Percentiles rank a stretch among this genome's conserved stretches.
phyloP scores from a whole-genome alignment of 1,140 invertebrate genomes.

The Saccostrea glomerata region DNA sequence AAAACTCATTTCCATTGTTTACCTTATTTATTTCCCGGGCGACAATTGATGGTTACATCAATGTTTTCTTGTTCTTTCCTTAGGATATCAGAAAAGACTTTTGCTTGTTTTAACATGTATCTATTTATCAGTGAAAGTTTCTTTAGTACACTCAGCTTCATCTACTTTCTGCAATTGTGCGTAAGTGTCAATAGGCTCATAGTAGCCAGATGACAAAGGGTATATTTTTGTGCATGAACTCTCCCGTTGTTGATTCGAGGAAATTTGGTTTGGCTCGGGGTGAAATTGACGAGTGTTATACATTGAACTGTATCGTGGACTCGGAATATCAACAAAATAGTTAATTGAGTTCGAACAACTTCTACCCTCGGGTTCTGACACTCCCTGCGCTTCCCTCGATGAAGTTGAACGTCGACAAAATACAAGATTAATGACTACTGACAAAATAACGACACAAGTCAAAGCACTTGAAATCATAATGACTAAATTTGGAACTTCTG shows the following conservation, averaged over 20 bases:
- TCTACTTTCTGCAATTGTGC: not conserved
- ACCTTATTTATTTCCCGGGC: no score
- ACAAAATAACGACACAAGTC: not conserved
- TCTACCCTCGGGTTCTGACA: not conserved
- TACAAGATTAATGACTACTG: not conserved
- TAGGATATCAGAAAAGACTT: no score
- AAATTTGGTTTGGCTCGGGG: not conserved
- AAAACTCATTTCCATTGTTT: no score
- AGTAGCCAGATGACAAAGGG: not conserved
- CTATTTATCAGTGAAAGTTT: no score
- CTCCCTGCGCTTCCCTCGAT: not conserved
- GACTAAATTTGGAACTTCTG: not conserved
- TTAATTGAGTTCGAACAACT: not conserved
- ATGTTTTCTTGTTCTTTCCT: no score
- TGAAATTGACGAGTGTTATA: not conserved
- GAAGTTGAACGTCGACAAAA: not conserved
- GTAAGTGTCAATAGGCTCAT: not conserved
- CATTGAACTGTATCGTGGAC: not conserved
- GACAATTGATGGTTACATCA: no score
- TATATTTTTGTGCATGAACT: not conserved
- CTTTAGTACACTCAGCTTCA: not conserved
- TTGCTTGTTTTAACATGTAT: no score
- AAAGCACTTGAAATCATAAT: not conserved
- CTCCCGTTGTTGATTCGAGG: not conserved
- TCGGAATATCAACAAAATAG: not conserved